phyloP scores from a whole-genome alignment of 2,888 invertebrate genomes.

The Pyralis farinalis region DNA sequence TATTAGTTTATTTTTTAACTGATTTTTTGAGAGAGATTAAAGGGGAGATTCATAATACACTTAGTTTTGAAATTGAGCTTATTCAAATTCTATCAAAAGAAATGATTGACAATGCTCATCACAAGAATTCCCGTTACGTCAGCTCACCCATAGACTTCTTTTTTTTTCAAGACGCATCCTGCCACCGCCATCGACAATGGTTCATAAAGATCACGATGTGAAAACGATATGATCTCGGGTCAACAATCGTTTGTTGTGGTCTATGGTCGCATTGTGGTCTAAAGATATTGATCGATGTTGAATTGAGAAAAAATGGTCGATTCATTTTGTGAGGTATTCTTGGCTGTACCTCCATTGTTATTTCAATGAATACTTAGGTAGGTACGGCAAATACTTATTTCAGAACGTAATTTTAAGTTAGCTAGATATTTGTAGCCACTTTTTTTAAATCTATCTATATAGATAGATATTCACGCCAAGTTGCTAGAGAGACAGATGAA shows the following conservation, averaged over 20 bases:
- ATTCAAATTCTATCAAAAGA: conserved; percentile 15
- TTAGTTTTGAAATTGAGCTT: not conserved
- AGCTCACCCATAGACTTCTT: conserved; percentile 37
- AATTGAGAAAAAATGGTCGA: conserved; percentile 46
- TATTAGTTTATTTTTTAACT: too few relatives aligned
- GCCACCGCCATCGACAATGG: conserved; percentile 48
- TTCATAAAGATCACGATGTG: conserved; percentile 49
- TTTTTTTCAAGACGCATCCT: conserved; percentile 46
- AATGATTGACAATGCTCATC: conserved; percentile 23
- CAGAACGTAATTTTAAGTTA: too few relatives aligned
- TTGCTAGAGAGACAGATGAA: too few relatives aligned
- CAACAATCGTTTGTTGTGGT: conserved; percentile 63
- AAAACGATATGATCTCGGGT: conserved; percentile 64
- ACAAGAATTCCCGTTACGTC: conserved; percentile 37
- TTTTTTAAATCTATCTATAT: too few relatives aligned
- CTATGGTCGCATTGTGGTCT: conserved; percentile 44
- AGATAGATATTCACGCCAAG: too few relatives aligned
- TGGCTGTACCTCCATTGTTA: conserved; percentile 14
- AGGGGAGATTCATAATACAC: not conserved
- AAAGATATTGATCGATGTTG: conserved; percentile 52
- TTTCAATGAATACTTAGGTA: conserved; percentile 12
- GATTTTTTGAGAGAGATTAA: too few relatives aligned
- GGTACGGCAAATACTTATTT: conserved; percentile 23
- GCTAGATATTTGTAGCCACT: too few relatives aligned
- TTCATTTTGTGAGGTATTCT: conserved; percentile 38